Percentiles rank a stretch among this genome's conserved stretches.
These are phyloP conservation scores for Liopterus haemorrhoidalis DNA, from an alignment of 2,888 invertebrate species.

Conservation along the genomic window DNA sequence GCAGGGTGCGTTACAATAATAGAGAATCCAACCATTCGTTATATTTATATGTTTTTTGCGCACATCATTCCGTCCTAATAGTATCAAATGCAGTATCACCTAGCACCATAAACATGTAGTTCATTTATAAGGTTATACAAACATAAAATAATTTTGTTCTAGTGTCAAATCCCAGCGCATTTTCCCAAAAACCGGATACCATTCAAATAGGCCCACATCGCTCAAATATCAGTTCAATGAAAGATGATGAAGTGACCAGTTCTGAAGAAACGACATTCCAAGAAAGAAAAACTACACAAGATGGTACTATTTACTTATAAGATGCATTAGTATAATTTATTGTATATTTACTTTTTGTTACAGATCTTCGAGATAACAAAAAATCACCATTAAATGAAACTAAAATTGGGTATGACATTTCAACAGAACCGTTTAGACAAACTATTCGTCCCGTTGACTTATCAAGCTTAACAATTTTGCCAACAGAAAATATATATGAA, in stretches of 20 bases:
- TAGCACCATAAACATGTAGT: too few relatives aligned
- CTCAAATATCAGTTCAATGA: slow-evolving; percentile 43
- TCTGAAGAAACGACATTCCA: slow-evolving; percentile 66
- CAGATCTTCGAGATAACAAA: slow-evolving; percentile 9
- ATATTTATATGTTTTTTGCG: too few relatives aligned
- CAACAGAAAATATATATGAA: slow-evolving; percentile 59
- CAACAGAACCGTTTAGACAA: slow-evolving; percentile 31
- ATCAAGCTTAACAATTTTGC: slow-evolving; percentile 49
- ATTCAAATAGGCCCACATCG: slow-evolving; percentile 6
- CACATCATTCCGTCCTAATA: too few relatives aligned
- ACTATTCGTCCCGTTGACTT: slow-evolving; percentile 37
- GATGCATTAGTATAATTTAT: slow-evolving; percentile 10
- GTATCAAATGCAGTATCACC: too few relatives aligned
- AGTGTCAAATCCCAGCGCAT: slow-evolving; percentile 17
- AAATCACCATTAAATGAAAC: slow-evolving; percentile 25
- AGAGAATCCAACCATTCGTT: too few relatives aligned
- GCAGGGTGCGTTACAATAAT: too few relatives aligned
- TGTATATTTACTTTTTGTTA: background rate
- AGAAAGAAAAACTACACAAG: slow-evolving; percentile 30
- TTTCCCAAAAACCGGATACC: slow-evolving; percentile 18
- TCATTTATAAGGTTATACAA: too few relatives aligned
- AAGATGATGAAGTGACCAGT: slow-evolving; percentile 72
- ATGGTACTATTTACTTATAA: slow-evolving; percentile 26
- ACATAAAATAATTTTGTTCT: too few relatives aligned
- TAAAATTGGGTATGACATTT: slow-evolving; percentile 14